Conservation (phyloP, 2,113 vertebrate genomes). For the Reinhardtius hippoglossoides region DNA sequence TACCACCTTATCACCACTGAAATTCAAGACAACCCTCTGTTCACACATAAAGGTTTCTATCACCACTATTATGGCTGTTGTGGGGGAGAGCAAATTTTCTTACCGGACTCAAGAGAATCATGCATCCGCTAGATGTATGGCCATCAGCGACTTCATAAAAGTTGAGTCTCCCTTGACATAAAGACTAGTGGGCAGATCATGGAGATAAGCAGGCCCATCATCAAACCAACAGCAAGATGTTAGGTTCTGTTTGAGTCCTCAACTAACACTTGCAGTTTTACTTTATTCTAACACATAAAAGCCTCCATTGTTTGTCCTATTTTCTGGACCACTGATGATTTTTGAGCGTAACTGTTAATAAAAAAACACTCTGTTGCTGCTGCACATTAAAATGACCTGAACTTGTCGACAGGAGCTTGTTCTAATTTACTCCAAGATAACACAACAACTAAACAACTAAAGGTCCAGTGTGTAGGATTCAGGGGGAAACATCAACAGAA, state of each 20-base stretch:
- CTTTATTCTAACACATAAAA: neutral
- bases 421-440: neutral
- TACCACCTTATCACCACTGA: neutral
- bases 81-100: neutral
- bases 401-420: neutral
- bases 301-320: neutral
- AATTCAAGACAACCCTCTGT: neutral
- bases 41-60: neutral
- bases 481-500: neutral
- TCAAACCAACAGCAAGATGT: neutral
- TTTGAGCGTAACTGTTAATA: neutral
- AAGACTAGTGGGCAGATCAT: neutral
- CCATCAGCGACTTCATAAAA: slow-evolving; percentile 6
- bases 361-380: neutral
- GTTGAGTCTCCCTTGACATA: neutral
- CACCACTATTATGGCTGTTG: neutral
- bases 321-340: neutral
- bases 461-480: neutral
- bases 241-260: neutral
- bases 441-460: neutral
- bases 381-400: neutral
- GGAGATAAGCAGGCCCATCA: slow-evolving; percentile 10
- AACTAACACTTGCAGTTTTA: neutral
- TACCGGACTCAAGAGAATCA: slow-evolving; percentile 2
- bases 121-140: neutral